Evolutionary conservation across 1,140 invertebrate genomes (phyloP), one percentile per base, ranked within the genome.

Genomic region (Drosophila bocqueti): DNA sequence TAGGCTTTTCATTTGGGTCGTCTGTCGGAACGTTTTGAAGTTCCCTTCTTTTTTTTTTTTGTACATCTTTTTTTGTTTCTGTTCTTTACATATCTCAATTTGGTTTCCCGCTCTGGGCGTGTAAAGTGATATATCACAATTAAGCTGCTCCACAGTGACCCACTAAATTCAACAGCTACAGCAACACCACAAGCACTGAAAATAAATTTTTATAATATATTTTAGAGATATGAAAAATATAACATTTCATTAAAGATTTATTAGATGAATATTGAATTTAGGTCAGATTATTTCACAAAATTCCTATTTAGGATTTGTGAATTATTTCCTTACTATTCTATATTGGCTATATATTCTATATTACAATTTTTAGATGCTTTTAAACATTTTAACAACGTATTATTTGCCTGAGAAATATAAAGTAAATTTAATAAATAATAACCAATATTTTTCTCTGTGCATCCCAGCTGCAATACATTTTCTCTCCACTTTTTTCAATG

Each of bases 101-200:
- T 40, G 47, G 16, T n/a, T 46, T 49, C 78, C 34, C 62, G 49
- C 59, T 62, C 24, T 15, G 55, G 55, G 45, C 31, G 68, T 62
- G 61, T 50, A 62, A 69, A 85, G 83, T 85, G 78, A 85, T 85
- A 81, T 85, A 89, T 89, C 81, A 90, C 85, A 89, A 89, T 89
- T 84, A 90, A 89, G 78, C 64, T 43, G 21, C 40, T 63, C 36
- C 81, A 79, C 77, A 84, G 66, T 89, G 84, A 89, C 85, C 84
- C 71, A 89, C 67, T 79, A 85, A 84, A 72, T 49, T 57, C 40
- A 54, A 61, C 59, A 47, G 78, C 64, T 6, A 38, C 21, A 16
- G 13, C 15, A 55, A 16, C 13, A 45, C 6, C 21, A 26, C 34
- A 6, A 10, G n/a, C 63, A 66, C 58, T 45, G 63, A 36, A 21